A percentile compares a stretch with the other conserved stretches of the same genome.
Evolutionary conservation across 2,797 vertebrate genomes (phyloP).

Genomic region (Fundulus diaphanus): DNA sequence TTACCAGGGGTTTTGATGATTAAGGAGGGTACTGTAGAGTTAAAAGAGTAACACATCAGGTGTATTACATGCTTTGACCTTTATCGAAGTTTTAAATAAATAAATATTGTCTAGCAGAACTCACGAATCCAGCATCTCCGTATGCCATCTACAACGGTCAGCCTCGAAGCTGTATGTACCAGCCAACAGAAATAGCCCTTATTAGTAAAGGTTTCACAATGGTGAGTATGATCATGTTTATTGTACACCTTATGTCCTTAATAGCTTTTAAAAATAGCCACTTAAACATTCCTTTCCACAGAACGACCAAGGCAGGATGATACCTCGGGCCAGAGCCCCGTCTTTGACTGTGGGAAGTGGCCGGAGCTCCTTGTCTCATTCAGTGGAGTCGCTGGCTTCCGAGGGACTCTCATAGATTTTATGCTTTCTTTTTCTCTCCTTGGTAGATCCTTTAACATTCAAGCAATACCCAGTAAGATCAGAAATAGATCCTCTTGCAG

Average conservation of each 20-base stretch:
- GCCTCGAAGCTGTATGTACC: constrained; percentile 87
- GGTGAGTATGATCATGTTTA: constrained; percentile 74
- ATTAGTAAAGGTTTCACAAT: constrained; percentile 84
- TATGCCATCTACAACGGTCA: constrained; percentile 88
- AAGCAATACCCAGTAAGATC: not conserved
- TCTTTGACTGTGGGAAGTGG: constrained; percentile 71
- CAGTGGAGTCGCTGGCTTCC: constrained; percentile 62
- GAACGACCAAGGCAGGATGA: constrained; percentile 78
- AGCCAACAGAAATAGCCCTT: constrained; percentile 92
- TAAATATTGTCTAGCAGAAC: constrained; percentile 47
- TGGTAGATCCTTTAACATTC: constrained; percentile 20
- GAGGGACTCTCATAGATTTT: constrained; percentile 48
- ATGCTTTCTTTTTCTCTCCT: constrained; percentile 12
- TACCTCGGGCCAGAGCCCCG: constrained; percentile 79
- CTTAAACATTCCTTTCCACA: constrained; percentile 36
- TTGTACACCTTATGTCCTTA: not conserved
- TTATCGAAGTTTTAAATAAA: not conserved
- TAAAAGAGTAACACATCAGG: not conserved
- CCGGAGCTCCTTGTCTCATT: constrained; percentile 77
- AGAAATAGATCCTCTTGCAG: not conserved
- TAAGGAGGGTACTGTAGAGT: not conserved
- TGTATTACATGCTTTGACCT: not conserved
- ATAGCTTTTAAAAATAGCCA: constrained; percentile 10
- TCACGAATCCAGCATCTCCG: constrained; percentile 84
- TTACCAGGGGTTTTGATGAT: not conserved